Percentiles rank a stretch among this genome's conserved stretches.
phyloP scores from a whole-genome alignment of 2,113 vertebrate genomes.

The Nesogale talazaci region DNA sequence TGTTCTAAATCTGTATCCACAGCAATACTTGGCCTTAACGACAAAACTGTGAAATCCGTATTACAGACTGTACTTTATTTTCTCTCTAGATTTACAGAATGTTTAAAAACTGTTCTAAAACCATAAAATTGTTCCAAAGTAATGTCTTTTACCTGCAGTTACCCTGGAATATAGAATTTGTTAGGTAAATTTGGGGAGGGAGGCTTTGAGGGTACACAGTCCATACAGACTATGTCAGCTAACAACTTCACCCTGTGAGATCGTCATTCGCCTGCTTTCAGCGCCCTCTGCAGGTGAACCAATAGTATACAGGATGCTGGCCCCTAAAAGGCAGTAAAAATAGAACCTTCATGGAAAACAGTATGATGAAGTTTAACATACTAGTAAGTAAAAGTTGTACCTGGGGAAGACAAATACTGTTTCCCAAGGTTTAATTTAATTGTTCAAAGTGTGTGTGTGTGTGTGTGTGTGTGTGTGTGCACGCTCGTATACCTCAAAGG shows the following conservation, averaged over 20 bases:
- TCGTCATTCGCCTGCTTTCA: conserved; percentile 84
- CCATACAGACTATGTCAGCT: conserved; percentile 54
- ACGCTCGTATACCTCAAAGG: not conserved
- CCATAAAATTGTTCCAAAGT: not conserved
- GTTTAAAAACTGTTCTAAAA: conserved; percentile 25
- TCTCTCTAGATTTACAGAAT: not conserved
- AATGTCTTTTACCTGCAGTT: conserved; percentile 29
- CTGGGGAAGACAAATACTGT: not conserved
- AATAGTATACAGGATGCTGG: conserved; percentile 68
- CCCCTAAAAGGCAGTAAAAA: not conserved
- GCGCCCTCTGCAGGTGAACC: conserved; percentile 90
- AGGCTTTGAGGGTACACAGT: conserved; percentile 24
- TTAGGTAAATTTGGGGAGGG: conserved; percentile 30
- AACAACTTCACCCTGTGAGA: conserved; percentile 15
- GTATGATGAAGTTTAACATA: not conserved
- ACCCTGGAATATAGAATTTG: conserved; percentile 60
- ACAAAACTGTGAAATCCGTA: not conserved
- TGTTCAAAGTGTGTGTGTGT: not conserved
- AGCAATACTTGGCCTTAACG: not conserved
- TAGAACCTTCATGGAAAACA: not conserved
- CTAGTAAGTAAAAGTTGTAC: conserved; percentile 36
- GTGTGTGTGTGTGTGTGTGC: not conserved
- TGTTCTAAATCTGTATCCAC: not conserved
- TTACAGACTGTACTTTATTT: conserved; percentile 7
- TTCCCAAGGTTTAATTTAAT: not conserved